Evolutionary conservation across 2,797 vertebrate species (phyloP).

Genomic region (Carcharodon carcharias): DNA sequence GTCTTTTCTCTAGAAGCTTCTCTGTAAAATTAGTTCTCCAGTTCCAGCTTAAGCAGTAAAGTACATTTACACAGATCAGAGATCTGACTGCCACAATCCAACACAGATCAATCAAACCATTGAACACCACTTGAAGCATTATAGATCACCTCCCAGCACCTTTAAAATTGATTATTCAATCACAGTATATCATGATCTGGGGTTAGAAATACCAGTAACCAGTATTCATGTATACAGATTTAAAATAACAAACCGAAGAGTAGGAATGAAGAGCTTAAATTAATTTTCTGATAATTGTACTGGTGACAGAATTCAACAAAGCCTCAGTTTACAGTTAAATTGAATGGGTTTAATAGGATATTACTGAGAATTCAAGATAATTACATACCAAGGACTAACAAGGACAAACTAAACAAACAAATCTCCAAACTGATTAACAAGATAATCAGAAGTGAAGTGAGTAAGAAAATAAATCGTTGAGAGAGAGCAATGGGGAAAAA

Average conservation of each 20-base stretch:
- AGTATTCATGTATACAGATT: not conserved
- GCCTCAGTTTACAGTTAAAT: not conserved
- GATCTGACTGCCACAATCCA: no score
- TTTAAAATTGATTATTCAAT: not conserved
- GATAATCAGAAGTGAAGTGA: not conserved
- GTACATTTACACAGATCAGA: no score
- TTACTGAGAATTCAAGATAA: slow-evolving; percentile 4
- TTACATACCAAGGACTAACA: not conserved
- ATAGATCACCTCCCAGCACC: no score
- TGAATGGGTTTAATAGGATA: not conserved
- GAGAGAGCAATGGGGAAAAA: not conserved
- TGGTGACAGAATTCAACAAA: not conserved
- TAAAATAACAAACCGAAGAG: not conserved
- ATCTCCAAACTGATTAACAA: not conserved
- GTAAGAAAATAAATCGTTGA: not conserved
- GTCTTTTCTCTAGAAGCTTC: no score
- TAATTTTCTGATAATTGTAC: not conserved
- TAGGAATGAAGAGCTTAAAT: not conserved
- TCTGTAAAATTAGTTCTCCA: no score
- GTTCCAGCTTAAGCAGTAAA: no score
- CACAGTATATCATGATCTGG: not conserved
- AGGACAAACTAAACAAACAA: not conserved
- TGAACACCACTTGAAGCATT: no score
- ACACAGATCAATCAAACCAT: no score
- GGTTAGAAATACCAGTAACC: not conserved